These are phyloP conservation scores for Nothura maculosa DNA, from an alignment of 2,797 vertebrate species.

Conservation along the genomic window DNA sequence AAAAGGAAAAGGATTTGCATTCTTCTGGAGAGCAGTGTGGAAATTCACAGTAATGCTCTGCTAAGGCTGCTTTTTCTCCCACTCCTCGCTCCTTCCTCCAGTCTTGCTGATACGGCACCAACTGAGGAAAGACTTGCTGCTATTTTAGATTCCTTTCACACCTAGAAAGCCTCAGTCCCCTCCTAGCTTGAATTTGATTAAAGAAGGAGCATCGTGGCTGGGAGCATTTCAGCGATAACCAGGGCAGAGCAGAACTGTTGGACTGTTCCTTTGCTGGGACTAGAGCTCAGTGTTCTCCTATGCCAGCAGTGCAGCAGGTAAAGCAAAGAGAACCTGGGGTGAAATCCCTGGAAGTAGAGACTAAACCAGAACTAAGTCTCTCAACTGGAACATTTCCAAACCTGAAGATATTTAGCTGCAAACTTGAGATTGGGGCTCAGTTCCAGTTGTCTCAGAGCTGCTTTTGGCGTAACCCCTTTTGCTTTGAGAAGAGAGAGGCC, in stretches of 20 bases:
- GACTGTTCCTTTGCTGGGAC: neutral
- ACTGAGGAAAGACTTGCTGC: neutral
- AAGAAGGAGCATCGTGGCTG: neutral
- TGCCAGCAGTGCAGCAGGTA: neutral
- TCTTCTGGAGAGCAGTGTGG: neutral
- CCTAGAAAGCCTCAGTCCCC: neutral
- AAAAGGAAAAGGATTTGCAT: neutral
- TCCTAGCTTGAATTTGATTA: neutral
- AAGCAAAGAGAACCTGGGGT: neutral
- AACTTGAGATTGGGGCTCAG: neutral
- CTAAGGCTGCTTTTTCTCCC: neutral
- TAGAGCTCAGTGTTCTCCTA: neutral
- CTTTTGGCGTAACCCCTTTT: neutral
- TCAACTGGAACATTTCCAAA: neutral
- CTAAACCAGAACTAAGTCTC: neutral
- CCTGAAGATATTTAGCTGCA: neutral
- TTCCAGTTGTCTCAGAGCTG: rapidly evolving
- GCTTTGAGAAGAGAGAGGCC: neutral
- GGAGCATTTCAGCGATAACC: neutral
- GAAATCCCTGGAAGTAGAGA: neutral
- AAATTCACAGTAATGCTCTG: neutral
- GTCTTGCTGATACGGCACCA: neutral
- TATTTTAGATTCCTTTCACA: neutral
- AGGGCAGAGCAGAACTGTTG: neutral
- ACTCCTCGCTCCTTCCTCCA: neutral